These are phyloP conservation scores for Saturnia japonica DNA, from an alignment of 2,888 invertebrate species.

Conservation along the genomic window DNA sequence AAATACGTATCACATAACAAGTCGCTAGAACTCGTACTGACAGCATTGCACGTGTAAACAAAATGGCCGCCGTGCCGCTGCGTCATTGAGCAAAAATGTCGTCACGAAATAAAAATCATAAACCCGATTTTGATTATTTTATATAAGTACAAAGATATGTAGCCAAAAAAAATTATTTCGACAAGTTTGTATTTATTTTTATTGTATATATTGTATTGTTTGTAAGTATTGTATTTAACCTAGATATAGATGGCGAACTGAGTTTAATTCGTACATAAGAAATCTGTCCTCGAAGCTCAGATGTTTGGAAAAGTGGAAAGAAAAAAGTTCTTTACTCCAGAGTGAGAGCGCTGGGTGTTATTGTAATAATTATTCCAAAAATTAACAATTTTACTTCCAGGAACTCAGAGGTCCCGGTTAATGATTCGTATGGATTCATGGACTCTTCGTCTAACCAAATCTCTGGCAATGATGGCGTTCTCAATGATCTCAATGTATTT, in stretches of 20 bases:
- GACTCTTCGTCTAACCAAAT: conserved; percentile 58
- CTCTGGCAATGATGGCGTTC: conserved; percentile 54
- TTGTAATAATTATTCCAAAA: neutral
- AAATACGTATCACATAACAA: no score
- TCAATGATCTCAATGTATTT: conserved; percentile 57
- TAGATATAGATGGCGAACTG: neutral
- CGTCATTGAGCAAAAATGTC: no score
- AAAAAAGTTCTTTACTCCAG: neutral
- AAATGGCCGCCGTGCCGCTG: no score
- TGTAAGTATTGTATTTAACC: neutral
- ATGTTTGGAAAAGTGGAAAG: neutral
- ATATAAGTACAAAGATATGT: no score
- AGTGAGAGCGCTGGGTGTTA: neutral
- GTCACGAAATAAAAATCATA: no score
- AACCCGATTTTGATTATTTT: no score
- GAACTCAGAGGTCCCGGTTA: conserved; percentile 49
- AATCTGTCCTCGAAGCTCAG: neutral
- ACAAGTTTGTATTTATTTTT: no score
- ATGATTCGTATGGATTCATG: conserved; percentile 50
- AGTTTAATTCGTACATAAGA: neutral
- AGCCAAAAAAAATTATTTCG: no score
- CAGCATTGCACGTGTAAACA: no score
- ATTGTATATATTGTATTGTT: no score
- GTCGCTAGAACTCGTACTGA: no score
- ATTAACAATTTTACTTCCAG: conserved; percentile 44